These are phyloP conservation scores for Garrulus glandarius DNA, from an alignment of 2,797 vertebrate genomes.

Conservation along the genomic window DNA sequence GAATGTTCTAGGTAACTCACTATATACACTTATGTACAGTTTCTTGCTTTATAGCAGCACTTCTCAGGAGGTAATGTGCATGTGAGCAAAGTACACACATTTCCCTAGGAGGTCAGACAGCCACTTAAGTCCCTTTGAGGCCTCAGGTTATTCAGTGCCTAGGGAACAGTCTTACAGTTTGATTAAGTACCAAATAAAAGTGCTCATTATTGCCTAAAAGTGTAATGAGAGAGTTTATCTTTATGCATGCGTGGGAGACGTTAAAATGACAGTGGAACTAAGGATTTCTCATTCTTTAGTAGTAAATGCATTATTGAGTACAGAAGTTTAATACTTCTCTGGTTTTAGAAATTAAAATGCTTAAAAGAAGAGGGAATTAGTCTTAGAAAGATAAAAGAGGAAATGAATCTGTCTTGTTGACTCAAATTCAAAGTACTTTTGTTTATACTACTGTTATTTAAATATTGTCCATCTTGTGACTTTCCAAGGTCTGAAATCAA, in stretches of 20 bases:
- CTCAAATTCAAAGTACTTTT: neutral
- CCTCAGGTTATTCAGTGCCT: neutral
- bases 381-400: neutral
- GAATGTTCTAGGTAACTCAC: neutral
- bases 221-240: neutral
- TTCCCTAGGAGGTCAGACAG: rapidly evolving
- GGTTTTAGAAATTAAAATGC: neutral
- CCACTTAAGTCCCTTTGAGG: neutral
- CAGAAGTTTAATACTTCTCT: neutral
- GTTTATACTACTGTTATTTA: neutral
- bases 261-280: neutral
- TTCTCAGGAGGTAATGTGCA: neutral
- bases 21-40: neutral
- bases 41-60: neutral
- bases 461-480: neutral
- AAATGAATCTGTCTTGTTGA: neutral
- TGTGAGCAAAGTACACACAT: neutral
- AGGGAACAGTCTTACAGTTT: neutral
- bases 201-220: neutral
- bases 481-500: neutral
- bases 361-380: neutral
- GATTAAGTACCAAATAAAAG: neutral
- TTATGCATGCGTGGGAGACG: neutral
- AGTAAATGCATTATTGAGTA: neutral
- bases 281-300: neutral